Base-by-base conservation (phyloP, 2,113 vertebrate genomes). In the Emydura subglobosa region DNA sequence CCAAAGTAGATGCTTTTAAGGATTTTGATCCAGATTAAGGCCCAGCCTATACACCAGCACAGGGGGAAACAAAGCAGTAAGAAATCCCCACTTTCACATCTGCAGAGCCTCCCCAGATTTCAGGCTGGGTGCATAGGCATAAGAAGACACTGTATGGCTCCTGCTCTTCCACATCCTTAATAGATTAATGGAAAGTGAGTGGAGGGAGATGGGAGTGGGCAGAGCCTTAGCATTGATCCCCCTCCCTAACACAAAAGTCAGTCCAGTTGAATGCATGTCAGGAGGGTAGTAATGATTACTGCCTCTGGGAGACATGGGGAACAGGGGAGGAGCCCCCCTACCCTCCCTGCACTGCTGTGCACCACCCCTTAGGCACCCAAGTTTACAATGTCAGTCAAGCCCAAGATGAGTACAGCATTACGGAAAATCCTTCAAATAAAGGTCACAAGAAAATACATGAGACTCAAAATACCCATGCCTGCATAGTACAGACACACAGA, bases 1-100 rank as follows among this genome's bases (percentile, higher is more conserved):
- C 47, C 87, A 95, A 96, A 95, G 74, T 79, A 91, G 47, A 19
- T 78, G 22, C 42, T 47, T 78, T 82, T 95, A 86, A 86, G 91
- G 76, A 95, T 50, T 3, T 86, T 34, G 50, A 93, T 86, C 94
- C 81, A 91, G 84, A 93, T 65, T 78, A 24, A 12, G 24, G 74
- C 74, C 44, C 74, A 78, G 25, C 39, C 74, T 27, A 78, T 27
- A 44, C 25, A 47, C 25, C 24, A 6, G 2, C 25, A 78, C 14
- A 10, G 4, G 12, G 12, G 12, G 7, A 27, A 7, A 78, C 22
- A 78, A 78, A 25, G 6, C 39, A 78, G 24, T 27, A 78, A 44
- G 24, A 47, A 78, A 78, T 47, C 42, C 25, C 25, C 11, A 16
- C 12, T 27, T 78, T 27, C 24, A 47, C 24, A 78, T 27, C 44